phyloP scores from a whole-genome alignment of 2,888 invertebrate species.

The Drosophila acutilabella region DNA sequence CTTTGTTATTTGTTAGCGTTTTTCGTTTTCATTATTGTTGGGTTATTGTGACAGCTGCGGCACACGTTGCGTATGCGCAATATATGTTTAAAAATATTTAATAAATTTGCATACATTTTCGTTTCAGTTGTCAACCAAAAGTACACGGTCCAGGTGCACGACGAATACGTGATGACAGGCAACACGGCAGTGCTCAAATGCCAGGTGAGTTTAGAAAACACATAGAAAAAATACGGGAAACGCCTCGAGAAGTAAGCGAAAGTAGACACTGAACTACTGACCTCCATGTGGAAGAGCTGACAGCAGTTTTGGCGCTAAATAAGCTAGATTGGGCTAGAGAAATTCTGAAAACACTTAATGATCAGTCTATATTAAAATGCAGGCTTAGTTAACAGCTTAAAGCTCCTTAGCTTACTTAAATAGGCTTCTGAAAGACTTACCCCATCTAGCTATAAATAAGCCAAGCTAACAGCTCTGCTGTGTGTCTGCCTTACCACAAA shows the following conservation, averaged over 20 bases:
- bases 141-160: conserved; percentile 95
- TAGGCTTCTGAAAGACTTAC: not conserved
- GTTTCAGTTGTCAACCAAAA: conserved; percentile 92
- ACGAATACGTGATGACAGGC: conserved; percentile 95
- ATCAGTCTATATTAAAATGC: too few species aligned
- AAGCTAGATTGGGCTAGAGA: too few species aligned
- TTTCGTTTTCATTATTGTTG: not conserved
- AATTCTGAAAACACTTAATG: too few species aligned
- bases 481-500: conserved; percentile 36
- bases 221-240: not conserved
- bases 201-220: conserved; percentile 85
- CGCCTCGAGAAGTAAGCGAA: not conserved
- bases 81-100: not conserved
- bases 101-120: conserved; percentile 24
- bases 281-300: not conserved
- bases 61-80: conserved; percentile 45
- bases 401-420: too few species aligned
- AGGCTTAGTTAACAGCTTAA: too few species aligned
- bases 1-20: conserved; percentile 19
- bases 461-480: not conserved
- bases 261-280: not conserved
- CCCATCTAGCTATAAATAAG: not conserved
- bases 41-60: conserved; percentile 1
- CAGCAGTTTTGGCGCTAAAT: too few species aligned
- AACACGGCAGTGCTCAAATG: conserved; percentile 96